Conservation (phyloP, 2,888 invertebrate species). For the Onthophagus sagittarius region DNA sequence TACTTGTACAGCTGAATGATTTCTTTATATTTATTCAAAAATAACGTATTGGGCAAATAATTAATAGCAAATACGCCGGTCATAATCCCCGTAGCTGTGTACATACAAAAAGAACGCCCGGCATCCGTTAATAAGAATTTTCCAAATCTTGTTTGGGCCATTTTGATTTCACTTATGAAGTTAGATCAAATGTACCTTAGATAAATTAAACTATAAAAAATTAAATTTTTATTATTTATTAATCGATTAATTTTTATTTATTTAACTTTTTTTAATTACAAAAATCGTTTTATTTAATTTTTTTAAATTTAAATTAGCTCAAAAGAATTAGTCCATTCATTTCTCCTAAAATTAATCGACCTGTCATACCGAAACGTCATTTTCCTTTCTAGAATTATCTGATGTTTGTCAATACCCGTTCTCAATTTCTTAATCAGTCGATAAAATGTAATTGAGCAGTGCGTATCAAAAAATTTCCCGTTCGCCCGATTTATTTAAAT, state of each 20-base stretch:
- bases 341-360: not conserved
- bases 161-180: conserved; percentile 10
- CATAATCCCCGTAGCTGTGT: conserved; percentile 48
- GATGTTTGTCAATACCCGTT: conserved; percentile 10
- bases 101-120: conserved; percentile 55
- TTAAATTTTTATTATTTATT: too few species aligned
- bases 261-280: too few species aligned
- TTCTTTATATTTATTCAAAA: conserved; percentile 59
- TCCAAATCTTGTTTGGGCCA: conserved; percentile 32
- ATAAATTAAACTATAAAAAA: too few species aligned
- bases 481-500: conserved; percentile 15
- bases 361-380: conserved; percentile 20
- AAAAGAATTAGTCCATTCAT: too few species aligned
- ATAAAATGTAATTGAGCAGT: conserved; percentile 19
- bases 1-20: conserved; percentile 65
- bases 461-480: conserved; percentile 16
- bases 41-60: conserved; percentile 60
- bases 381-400: conserved; percentile 19
- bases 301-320: too few species aligned
- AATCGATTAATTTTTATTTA: too few species aligned
- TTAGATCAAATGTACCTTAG: not conserved
- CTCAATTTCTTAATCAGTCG: not conserved
- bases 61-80: conserved; percentile 48
- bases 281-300: too few species aligned
- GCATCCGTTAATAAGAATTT: conserved; percentile 55